A percentile compares a stretch with the other conserved stretches of the same genome.
Evolutionary conservation across 2,113 vertebrate genomes (phyloP).

Genomic region (Telmatochromis bifrenatus): DNA sequence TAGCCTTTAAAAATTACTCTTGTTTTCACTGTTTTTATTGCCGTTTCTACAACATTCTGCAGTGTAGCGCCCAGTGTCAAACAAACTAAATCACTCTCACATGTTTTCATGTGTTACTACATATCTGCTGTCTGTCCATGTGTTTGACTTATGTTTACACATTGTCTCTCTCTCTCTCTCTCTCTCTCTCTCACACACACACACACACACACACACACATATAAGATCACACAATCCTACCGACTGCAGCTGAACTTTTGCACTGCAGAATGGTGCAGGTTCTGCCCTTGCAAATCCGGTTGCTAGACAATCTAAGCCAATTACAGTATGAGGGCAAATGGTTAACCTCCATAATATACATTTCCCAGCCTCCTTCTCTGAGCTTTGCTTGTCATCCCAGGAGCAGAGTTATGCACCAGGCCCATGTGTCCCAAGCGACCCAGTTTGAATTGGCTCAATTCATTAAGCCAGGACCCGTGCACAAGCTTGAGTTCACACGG

Average conservation of each 20-base stretch:
- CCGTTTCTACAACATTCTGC: not conserved
- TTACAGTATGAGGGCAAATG: slow-evolving; percentile 86
- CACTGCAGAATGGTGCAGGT: slow-evolving; percentile 59
- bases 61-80: not conserved
- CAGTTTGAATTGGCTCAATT: slow-evolving; percentile 91
- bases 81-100: not conserved
- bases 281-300: slow-evolving; percentile 88
- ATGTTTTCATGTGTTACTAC: not conserved
- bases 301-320: slow-evolving; percentile 98
- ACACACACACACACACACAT: not conserved
- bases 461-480: slow-evolving; percentile 82
- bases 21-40: not conserved
- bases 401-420: slow-evolving; percentile 77
- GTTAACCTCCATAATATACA: slow-evolving; percentile 77
- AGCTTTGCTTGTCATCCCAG: slow-evolving; percentile 66
- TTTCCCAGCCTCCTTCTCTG: slow-evolving; percentile 71
- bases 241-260: slow-evolving; percentile 63
- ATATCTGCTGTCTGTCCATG: not conserved
- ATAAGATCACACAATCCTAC: slow-evolving; percentile 26
- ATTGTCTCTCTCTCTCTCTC: not conserved
- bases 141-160: slow-evolving; percentile 4
- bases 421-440: slow-evolving; percentile 66
- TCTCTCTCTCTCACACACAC: not conserved
- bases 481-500: slow-evolving; percentile 76
- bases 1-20: not conserved